Base-by-base conservation (phyloP, 2,888 invertebrate species). In the Andrena bucephala region DNA sequence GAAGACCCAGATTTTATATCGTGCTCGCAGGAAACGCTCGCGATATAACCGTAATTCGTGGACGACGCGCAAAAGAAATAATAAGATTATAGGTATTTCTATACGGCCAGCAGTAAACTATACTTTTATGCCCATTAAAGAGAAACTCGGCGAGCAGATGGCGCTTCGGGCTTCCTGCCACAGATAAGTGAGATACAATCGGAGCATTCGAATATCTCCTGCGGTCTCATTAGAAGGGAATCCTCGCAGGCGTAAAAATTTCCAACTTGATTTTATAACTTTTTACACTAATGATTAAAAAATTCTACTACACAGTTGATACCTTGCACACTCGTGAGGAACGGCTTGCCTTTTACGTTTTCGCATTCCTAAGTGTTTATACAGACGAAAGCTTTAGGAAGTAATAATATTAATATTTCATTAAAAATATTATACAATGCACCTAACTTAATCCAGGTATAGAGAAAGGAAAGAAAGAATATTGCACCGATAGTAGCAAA, bases 41-140 rank as follows among this genome's bases (percentile, higher is more conserved):
- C 42, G 48, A 42, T 78, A 83, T 72, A 75, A 73, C 59, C 69
- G 77, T 59, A 74, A 74, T 79, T 76, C 60, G 57, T 7, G 60
- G 48, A 24, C 29, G 76, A 54, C 29, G 60, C 78, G 52, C 76
- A 78, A 79, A 82, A 79, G 82, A 77, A 85, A 85, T 76, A 82
- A 81, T 85, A 82, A 85, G 77, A 85, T 85, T 69, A 79, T 66
- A 78, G 85, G 73, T 70, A 73, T 82, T 57, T 68, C 54, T 71
- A 57, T 74, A 79, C 63, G 75, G 57, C 52, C 57, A 42, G 71
- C 74, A 66, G 73, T 85, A 85, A 85, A 85, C 54, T 82, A 78
- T 63, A 68, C 59, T 82, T 82, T 82, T 82, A 85, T 85, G 65
- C 67, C 76, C 85, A 82, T 85, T 85, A 85, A 85, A 59, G 79